These are phyloP conservation scores for Chaetodon trifascialis DNA, from an alignment of 2,113 vertebrate genomes.

Conservation along the genomic window DNA sequence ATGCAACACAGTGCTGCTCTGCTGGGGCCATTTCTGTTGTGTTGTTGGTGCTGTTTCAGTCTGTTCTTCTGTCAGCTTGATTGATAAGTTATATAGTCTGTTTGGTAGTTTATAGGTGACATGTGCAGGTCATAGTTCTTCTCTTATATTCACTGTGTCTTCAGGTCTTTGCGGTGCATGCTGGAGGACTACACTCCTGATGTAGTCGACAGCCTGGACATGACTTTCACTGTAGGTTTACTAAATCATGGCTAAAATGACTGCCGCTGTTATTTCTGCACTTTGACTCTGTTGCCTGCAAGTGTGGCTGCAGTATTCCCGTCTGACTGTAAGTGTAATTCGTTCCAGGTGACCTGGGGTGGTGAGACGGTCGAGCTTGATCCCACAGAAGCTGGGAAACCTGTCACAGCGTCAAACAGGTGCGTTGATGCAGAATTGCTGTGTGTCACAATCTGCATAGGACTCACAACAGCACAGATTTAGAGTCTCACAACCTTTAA, in stretches of 20 bases:
- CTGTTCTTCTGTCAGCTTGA: not conserved
- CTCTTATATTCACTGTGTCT: not conserved
- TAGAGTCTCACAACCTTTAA: no score
- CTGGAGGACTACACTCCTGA: conserved; percentile 77
- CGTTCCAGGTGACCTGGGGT: conserved; percentile 81
- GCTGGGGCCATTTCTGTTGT: no score
- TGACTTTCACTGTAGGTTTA: conserved; percentile 80
- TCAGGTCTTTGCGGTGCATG: conserved; percentile 78
- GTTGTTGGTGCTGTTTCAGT: not conserved
- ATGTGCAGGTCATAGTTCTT: not conserved
- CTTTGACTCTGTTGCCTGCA: no score
- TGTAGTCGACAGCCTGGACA: conserved; percentile 42
- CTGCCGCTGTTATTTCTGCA: not conserved
- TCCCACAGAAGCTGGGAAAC: conserved; percentile 68
- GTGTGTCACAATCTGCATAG: no score
- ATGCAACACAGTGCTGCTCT: not conserved
- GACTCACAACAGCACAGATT: no score
- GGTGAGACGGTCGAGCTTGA: conserved; percentile 73
- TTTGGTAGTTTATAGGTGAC: no score
- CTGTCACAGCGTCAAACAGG: conserved; percentile 80
- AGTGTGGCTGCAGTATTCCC: no score
- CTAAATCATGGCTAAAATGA: not conserved
- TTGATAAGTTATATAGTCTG: no score
- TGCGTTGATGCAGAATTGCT: conserved; percentile 29
- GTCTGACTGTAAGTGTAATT: not conserved